A percentile compares a stretch with the other conserved stretches of the same genome.
Evolutionary conservation across 2,888 invertebrate species (phyloP).

Genomic region (Ochlodes sylvanus): DNA sequence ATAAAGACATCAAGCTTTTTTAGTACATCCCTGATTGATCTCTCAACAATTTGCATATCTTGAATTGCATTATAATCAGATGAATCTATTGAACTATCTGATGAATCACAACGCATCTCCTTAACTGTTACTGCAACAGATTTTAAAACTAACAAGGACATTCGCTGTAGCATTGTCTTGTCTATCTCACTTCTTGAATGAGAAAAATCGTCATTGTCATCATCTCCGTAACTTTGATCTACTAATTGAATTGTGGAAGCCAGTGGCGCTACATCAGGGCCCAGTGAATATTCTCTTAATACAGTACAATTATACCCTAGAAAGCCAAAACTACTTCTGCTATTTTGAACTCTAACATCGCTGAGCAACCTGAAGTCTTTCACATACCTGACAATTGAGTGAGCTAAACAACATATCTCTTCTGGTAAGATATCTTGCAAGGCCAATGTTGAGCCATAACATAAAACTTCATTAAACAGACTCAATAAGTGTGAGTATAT

Average conservation of each 20-base stretch:
- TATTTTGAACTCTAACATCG: constrained; percentile 75
- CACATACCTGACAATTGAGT: constrained; percentile 93
- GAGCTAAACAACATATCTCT: constrained; percentile 94
- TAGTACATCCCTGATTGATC: constrained; percentile 93
- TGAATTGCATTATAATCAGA: constrained; percentile 94
- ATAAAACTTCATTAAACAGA: constrained; percentile 94
- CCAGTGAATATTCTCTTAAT: constrained; percentile 67
- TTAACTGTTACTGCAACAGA: constrained; percentile 96
- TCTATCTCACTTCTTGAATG: constrained; percentile 86
- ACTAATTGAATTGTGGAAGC: constrained; percentile 73
- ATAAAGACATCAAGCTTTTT: constrained; percentile 93
- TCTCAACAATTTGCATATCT: constrained; percentile 94
- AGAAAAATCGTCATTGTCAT: constrained; percentile 65
- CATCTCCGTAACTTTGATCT: constrained; percentile 77
- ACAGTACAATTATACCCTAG: constrained; percentile 74
- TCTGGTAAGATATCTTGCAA: constrained; percentile 94
- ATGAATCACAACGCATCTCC: constrained; percentile 94
- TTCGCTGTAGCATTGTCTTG: constrained; percentile 92
- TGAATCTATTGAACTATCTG: constrained; percentile 93
- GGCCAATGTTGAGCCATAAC: constrained; percentile 95
- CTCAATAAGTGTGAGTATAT: constrained; percentile 94
- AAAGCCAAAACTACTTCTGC: constrained; percentile 77
- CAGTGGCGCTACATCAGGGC: constrained; percentile 65
- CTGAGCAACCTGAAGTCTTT: constrained; percentile 92
- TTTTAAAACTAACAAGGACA: constrained; percentile 94